Percentiles rank a stretch among this genome's conserved stretches.
These are phyloP conservation scores for Lasioglossum albipes DNA, from an alignment of 1,140 invertebrate species.

Conservation along the genomic window DNA sequence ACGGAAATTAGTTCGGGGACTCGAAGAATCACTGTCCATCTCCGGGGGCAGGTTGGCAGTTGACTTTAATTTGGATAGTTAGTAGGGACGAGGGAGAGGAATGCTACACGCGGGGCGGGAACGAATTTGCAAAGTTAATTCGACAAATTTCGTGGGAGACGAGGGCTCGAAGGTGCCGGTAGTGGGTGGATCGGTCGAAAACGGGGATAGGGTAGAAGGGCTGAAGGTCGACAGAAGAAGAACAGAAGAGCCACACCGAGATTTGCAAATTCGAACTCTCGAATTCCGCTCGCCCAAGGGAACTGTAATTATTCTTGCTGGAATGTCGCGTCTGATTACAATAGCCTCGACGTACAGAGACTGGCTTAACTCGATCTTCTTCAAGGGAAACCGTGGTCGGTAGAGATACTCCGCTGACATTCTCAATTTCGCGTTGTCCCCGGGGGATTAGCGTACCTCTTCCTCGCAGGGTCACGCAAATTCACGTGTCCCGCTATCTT, in stretches of 20 bases:
- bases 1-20: slow-evolving; percentile 8
- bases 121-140: slow-evolving; percentile 44
- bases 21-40: background rate
- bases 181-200: too few species aligned
- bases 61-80: slow-evolving; percentile 6
- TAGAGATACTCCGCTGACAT: background rate
- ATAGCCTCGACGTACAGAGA: slow-evolving; percentile 6
- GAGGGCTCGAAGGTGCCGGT: background rate
- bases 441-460: background rate
- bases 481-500: background rate
- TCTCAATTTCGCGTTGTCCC: slow-evolving; percentile 4
- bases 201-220: background rate
- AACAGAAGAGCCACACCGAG: background rate
- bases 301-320: slow-evolving; percentile 35
- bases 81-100: background rate
- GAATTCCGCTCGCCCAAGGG: slow-evolving; percentile 5
- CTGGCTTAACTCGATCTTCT: slow-evolving; percentile 18
- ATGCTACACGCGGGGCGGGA: background rate
- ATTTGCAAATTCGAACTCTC: slow-evolving; percentile 42
- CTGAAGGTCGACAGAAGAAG: background rate
- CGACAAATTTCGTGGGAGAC: slow-evolving; percentile 29
- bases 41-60: background rate
- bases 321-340: slow-evolving; percentile 29
- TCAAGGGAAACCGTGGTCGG: background rate
- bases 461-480: background rate